These are phyloP conservation scores for Cephus rjabovi DNA, from an alignment of 2,888 invertebrate species.

Conservation along the genomic window DNA sequence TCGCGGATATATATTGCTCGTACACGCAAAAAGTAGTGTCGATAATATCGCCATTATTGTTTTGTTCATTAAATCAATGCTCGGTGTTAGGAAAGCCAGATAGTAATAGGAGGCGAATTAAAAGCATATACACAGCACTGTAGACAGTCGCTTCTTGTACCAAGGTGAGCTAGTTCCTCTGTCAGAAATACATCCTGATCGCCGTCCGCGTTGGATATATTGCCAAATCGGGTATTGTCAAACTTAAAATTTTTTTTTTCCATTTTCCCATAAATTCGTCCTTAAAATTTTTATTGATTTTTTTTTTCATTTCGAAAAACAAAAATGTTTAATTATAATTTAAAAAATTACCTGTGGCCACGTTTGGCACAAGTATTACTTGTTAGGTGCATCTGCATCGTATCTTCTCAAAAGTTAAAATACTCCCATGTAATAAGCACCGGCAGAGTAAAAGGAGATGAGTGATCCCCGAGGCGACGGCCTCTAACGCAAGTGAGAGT, in stretches of 20 bases:
- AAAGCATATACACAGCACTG: neutral
- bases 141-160: neutral
- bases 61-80: slow-evolving; percentile 10
- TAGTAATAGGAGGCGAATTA: neutral
- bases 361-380: neutral
- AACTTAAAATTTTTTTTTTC: neutral
- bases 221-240: neutral
- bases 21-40: neutral
- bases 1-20: neutral
- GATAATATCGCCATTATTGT: slow-evolving; percentile 9
- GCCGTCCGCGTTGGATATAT: neutral
- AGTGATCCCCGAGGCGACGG: slow-evolving; percentile 15
- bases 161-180: neutral
- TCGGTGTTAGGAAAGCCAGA: neutral
- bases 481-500: slow-evolving; percentile 42
- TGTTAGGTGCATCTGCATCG: neutral
- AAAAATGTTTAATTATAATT: neutral
- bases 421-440: neutral
- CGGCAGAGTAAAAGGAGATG: slow-evolving; percentile 7
- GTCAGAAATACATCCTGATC: neutral
- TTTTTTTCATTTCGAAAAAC: neutral
- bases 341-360: neutral
- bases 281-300: neutral
- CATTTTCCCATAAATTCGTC: too few species aligned
- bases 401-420: neutral